Percentiles rank a stretch among this genome's conserved stretches.
These are phyloP conservation scores for Drosophila athabasca DNA, from an alignment of 1,140 invertebrate species.

Conservation along the genomic window DNA sequence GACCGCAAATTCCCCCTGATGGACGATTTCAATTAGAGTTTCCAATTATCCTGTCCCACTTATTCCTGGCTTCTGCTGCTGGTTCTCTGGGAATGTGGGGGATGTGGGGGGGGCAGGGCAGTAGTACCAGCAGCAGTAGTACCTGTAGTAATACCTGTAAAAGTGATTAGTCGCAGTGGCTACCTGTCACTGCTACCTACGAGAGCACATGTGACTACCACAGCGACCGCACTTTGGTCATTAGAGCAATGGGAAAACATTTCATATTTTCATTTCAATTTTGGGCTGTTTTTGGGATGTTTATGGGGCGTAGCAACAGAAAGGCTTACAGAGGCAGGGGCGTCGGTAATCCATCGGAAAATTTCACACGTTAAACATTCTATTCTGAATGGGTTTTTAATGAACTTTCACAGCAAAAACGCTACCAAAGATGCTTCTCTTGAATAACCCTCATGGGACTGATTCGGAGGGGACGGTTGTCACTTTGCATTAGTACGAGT, in stretches of 20 bases:
- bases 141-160: too few species aligned
- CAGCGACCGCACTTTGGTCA: conserved; percentile 43
- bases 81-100: too few species aligned
- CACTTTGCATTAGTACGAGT: conserved; percentile 40
- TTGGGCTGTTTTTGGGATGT: conserved; percentile 21
- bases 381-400: conserved; percentile 50
- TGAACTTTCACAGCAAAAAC: conserved; percentile 56
- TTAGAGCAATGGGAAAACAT: conserved; percentile 28
- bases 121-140: too few species aligned
- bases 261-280: not conserved
- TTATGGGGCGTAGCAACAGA: conserved; percentile 9
- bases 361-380: conserved; percentile 30
- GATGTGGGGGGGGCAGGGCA: too few species aligned
- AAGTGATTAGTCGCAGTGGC: conserved; percentile 13
- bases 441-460: not conserved
- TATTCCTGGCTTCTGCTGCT: conserved; percentile 1
- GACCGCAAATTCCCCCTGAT: conserved; percentile 26
- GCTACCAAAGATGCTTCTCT: not conserved
- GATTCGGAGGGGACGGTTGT: conserved; percentile 25
- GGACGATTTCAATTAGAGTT: conserved; percentile 39
- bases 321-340: not conserved
- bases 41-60: not conserved
- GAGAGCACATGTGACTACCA: not conserved
- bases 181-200: conserved; percentile 25
- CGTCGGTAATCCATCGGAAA: conserved; percentile 29